A percentile compares a stretch with the other conserved stretches of the same genome.
phyloP scores from a whole-genome alignment of 2,888 invertebrate species.

The Drosophila birchii region DNA sequence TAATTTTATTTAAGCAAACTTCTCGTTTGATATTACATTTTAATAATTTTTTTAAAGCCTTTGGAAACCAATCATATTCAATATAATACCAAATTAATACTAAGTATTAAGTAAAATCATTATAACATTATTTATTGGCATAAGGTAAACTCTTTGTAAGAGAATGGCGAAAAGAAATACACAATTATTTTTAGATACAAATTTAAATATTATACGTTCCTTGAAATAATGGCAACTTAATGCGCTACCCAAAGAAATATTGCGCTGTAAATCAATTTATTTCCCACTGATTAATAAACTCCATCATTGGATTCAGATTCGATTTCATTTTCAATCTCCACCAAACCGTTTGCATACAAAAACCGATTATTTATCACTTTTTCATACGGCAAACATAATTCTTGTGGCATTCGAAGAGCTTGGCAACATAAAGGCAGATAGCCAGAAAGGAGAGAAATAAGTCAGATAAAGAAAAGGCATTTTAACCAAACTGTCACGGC shows the following conservation, averaged over 20 bases:
- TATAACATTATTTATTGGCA: background rate
- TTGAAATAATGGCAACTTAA: constrained; percentile 1
- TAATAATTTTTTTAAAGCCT: no score
- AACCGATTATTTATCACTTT: constrained; percentile 56
- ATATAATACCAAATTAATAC: no score
- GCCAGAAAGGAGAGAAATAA: constrained; percentile 24
- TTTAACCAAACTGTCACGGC: constrained; percentile 76
- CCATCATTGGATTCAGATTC: constrained; percentile 35
- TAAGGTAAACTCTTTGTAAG: background rate
- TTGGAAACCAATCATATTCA: no score
- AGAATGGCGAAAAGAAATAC: no score
- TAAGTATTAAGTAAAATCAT: no score
- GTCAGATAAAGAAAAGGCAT: constrained; percentile 59
- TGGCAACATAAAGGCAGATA: constrained; percentile 31
- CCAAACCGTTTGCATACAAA: constrained; percentile 39
- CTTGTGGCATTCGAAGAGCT: constrained; percentile 30
- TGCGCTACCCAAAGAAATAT: background rate
- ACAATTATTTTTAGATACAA: no score
- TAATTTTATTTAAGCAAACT: no score
- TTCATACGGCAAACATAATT: constrained; percentile 63
- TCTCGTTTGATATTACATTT: no score
- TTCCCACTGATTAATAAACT: constrained; percentile 11
- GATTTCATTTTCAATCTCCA: constrained; percentile 33
- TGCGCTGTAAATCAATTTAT: background rate
- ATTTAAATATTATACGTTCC: background rate